Evolutionary conservation across 1,140 invertebrate species (phyloP).

Genomic region (Conus betulinus): DNA sequence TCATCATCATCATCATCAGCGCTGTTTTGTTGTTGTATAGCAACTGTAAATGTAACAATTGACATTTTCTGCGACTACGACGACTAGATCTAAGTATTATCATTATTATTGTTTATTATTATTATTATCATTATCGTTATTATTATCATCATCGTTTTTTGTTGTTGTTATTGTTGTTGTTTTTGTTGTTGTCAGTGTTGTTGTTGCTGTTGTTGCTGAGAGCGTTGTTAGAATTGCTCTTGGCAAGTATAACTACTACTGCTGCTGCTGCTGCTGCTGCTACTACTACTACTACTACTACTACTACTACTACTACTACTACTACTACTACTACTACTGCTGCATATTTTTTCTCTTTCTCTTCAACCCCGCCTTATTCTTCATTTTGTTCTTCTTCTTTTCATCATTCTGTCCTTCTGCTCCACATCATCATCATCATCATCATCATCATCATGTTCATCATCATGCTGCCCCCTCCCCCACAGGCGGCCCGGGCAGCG

Average conservation of each 20-base stretch:
- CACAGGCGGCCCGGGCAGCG: conserved; percentile 76
- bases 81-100: too few species aligned
- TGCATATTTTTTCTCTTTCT: not conserved
- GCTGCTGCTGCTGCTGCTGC: not conserved
- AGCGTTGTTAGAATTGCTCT: too few species aligned
- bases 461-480: not conserved
- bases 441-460: not conserved
- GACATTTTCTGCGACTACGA: not conserved
- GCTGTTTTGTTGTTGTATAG: too few species aligned
- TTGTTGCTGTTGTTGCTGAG: too few species aligned
- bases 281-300: not conserved
- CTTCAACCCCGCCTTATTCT: not conserved
- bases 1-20: too few species aligned
- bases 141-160: too few species aligned
- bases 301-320: not conserved
- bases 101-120: too few species aligned
- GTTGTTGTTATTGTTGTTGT: too few species aligned
- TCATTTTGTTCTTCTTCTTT: not conserved
- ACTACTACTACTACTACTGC: not conserved
- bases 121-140: too few species aligned
- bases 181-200: too few species aligned
- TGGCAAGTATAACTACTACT: too few species aligned
- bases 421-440: not conserved
- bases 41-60: too few species aligned
- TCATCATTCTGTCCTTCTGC: not conserved